Evolutionary conservation across 1,140 invertebrate species (phyloP).

Genomic region (Diachasmimorpha longicaudata): DNA sequence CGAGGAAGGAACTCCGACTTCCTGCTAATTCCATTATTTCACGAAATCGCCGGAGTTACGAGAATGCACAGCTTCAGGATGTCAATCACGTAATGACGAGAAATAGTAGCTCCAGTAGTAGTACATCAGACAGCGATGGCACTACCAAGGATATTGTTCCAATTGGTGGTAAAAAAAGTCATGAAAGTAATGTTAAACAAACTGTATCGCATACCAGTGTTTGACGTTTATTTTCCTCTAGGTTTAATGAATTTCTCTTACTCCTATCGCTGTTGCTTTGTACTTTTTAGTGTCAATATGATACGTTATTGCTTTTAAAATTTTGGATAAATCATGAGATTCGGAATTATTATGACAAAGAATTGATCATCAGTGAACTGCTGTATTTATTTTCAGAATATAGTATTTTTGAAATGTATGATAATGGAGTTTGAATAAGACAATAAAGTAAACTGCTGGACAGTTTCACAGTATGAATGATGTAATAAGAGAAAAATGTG

Average conservation of each 20-base stretch:
- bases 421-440: not conserved
- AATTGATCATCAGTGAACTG: not conserved
- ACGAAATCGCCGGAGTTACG: slow-evolving; percentile 42
- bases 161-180: slow-evolving; percentile 7
- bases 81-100: slow-evolving; percentile 34
- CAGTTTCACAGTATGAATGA: slow-evolving; percentile 11
- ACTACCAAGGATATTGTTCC: slow-evolving; percentile 17
- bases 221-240: slow-evolving; percentile 22
- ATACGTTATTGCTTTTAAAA: not conserved
- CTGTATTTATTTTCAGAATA: not conserved
- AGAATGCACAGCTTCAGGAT: slow-evolving; percentile 43
- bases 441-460: slow-evolving; percentile 27
- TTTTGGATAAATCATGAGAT: not conserved
- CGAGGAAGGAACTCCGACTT: slow-evolving; percentile 21
- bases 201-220: slow-evolving; percentile 43
- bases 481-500: slow-evolving; percentile 4
- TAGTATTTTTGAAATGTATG: not conserved
- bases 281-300: not conserved
- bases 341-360: not conserved
- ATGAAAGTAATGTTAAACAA: slow-evolving; percentile 27
- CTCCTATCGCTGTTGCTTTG: not conserved
- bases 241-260: not conserved
- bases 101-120: slow-evolving; percentile 29
- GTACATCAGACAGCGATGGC: slow-evolving; percentile 41
- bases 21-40: slow-evolving; percentile 24